Conservation (phyloP, 2,113 vertebrate genomes). For the Brachyhypopomus occidentalis region DNA sequence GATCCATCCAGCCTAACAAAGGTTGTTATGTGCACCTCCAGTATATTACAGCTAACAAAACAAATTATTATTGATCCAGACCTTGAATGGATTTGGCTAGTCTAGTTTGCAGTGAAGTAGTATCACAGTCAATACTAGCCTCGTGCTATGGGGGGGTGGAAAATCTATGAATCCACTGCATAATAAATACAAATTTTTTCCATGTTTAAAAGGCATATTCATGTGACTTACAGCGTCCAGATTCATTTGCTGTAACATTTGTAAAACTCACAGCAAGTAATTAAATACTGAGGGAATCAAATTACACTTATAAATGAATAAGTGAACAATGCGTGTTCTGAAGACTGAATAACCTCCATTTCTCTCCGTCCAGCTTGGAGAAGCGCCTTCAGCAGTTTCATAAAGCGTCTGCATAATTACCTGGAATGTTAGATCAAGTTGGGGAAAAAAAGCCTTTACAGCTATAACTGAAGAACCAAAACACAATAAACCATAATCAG, state of each 20-base stretch:
- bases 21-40: constrained; percentile 52
- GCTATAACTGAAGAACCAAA: constrained; percentile 62
- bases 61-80: constrained; percentile 62
- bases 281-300: constrained; percentile 31
- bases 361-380: constrained; percentile 10
- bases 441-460: constrained; percentile 48
- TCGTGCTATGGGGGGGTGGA: background rate
- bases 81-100: constrained; percentile 46
- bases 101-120: constrained; percentile 44
- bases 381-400: constrained; percentile 42
- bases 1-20: constrained; percentile 65
- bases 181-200: background rate
- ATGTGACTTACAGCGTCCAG: background rate
- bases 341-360: constrained; percentile 3
- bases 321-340: constrained; percentile 9
- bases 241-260: background rate
- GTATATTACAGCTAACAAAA: constrained; percentile 64
- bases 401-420: constrained; percentile 52
- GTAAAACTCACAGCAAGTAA: background rate
- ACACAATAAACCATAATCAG: constrained; percentile 71
- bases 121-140: background rate
- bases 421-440: constrained; percentile 48
- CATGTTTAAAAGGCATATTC: background rate
- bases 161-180: background rate
- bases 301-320: constrained; percentile 22